Evolutionary conservation across 2,113 vertebrate genomes (phyloP).

Genomic region (Hypocryptadius cinnamomeus): DNA sequence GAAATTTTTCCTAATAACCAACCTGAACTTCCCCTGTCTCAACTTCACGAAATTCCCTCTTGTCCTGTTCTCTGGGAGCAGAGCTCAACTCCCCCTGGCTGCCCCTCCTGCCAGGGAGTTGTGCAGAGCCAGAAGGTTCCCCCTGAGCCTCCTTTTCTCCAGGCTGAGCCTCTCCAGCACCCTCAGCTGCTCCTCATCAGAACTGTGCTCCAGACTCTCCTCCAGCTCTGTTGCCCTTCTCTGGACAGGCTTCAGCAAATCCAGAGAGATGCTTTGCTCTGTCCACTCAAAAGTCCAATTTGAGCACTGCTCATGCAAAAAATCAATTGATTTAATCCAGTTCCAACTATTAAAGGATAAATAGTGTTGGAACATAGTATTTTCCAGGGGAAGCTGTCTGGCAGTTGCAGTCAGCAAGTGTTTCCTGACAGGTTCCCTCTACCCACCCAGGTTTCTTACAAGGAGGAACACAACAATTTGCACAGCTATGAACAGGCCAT

Average conservation of each 20-base stretch:
- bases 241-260: neutral
- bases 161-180: neutral
- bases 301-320: neutral
- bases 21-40: neutral
- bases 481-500: neutral
- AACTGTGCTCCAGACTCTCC: neutral
- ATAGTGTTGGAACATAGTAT: rapidly evolving
- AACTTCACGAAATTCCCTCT: rapidly evolving
- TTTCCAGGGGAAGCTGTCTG: neutral
- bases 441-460: neutral
- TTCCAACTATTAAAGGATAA: neutral
- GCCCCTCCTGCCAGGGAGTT: neutral
- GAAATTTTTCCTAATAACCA: neutral
- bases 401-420: neutral
- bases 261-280: neutral
- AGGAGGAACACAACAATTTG: neutral
- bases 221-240: neutral
- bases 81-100: rapidly evolving
- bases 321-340: neutral
- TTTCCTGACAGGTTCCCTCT: neutral
- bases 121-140: neutral
- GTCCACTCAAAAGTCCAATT: neutral
- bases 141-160: neutral
- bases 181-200: neutral
- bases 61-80: neutral